Base-by-base conservation (phyloP, 1,140 invertebrate species). In the Papilio polytes region DNA sequence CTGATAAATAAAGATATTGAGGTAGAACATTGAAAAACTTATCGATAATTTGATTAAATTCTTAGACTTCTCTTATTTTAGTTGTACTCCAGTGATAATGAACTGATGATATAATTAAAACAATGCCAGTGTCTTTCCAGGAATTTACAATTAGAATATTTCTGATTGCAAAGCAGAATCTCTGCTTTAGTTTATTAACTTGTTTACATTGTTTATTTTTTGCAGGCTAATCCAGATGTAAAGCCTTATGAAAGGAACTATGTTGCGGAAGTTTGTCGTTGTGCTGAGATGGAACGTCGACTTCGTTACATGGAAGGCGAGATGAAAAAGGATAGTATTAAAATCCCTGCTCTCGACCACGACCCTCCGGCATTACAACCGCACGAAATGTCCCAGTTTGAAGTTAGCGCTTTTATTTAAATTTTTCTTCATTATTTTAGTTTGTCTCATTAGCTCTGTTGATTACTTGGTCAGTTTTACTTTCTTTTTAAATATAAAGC, bases 271-370 rank as follows among this genome's bases (percentile, higher is more conserved):
- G 94, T 97, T 13, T 95, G 96, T 77, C 93, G 96, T 31, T 97
- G 96, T 85, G 96, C 96, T 81, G 97, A 97, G 88, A 96, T 97
- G 96, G 96, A 97, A 88, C 92, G 97, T 3, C 96, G 96, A 88
- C 90, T 97, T 4, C 86, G 95, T 15, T 97, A 96, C 86, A 93
- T 98, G 83, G 96, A 97, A 84, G 95, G 96, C 78, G 97, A 97
- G 91, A 97, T 94, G 90, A 74, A 70, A 9, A 89, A 90, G 26
- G 88, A 93, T 59, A 80, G 87, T 10, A 92, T 94, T 80, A 46
- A 72, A 20, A 82, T 90, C 73, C 72, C 82, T 2, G 80, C 83
- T 56, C 51, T 84, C 2, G 76, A 82, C 2, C 59, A 78, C 4
- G 85, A 86, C 10, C 88, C 90, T 15, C 80, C 78, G 44, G 87